These are phyloP conservation scores for Henricia sp. DNA, from an alignment of 53 echinoderm and acorn worm genomes.

Conservation along the genomic window DNA sequence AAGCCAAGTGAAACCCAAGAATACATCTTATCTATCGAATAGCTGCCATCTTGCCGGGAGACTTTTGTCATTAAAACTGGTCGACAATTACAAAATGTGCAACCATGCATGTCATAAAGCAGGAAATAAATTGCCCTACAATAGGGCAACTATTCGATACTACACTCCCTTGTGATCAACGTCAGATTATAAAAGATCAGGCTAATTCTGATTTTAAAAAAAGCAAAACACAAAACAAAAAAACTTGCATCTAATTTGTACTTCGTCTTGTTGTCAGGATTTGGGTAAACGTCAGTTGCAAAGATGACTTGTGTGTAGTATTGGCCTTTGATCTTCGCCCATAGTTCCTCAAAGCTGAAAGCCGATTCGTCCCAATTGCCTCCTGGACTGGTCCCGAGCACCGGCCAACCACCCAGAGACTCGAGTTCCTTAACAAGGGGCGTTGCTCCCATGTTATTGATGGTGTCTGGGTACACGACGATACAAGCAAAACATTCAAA, in stretches of 20 bases:
- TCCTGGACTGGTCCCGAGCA: constrained; percentile 30
- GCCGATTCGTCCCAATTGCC: constrained; percentile 26
- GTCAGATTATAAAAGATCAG: no score
- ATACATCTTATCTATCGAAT: no score
- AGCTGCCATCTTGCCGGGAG: no score
- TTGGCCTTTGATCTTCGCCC: background rate
- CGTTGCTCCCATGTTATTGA: background rate
- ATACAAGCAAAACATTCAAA: no score
- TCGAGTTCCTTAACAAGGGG: constrained; percentile 9
- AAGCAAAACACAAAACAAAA: background rate
- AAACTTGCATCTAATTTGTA: constrained; percentile 10
- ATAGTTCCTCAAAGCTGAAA: constrained; percentile 16
- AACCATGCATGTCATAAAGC: no score
- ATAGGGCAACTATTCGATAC: no score
- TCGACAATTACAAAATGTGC: no score
- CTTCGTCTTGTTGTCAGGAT: background rate
- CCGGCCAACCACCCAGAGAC: constrained; percentile 49
- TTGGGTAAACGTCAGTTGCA: background rate
- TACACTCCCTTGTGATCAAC: no score
- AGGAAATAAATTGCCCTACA: no score
- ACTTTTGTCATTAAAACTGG: no score
- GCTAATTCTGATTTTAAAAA: background rate
- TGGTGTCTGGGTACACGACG: constrained; percentile 45
- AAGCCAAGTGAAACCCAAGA: no score
- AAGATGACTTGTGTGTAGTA: background rate